A percentile compares a stretch with the other conserved stretches of the same genome.
Conservation (phyloP, 2,797 vertebrate genomes). For the Psittacula echo region DNA sequence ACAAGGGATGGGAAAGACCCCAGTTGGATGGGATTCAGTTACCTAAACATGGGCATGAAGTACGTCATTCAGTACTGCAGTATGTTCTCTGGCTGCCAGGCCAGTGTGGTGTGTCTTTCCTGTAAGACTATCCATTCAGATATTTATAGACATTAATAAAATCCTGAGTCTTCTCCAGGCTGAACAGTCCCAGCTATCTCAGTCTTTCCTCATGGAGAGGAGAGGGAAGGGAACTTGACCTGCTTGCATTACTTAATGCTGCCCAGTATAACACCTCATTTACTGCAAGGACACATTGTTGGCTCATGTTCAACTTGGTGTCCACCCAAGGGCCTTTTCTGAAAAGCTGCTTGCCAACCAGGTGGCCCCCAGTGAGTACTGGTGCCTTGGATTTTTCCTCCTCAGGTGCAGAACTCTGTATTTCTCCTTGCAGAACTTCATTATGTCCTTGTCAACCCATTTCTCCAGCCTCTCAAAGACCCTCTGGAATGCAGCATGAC, state of each 20-base stretch:
- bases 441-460: not conserved
- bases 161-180: not conserved
- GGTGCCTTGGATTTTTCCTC: not conserved
- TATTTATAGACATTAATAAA: not conserved
- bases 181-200: not conserved
- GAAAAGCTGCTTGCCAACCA: not conserved
- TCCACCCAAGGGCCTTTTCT: not conserved
- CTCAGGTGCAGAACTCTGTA: not conserved
- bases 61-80: not conserved
- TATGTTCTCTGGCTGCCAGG: not conserved
- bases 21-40: not conserved
- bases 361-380: fast-evolving
- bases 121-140: not conserved
- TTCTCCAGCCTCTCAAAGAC: not conserved
- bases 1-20: not conserved
- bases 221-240: not conserved
- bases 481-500: not conserved
- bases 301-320: not conserved
- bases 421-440: not conserved
- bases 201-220: not conserved
- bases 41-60: not conserved
- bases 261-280: not conserved
- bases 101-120: not conserved
- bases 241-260: not conserved
- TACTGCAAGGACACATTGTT: not conserved